Percentiles rank a stretch among this genome's conserved stretches.
phyloP scores from a whole-genome alignment of 1,140 invertebrate species.

The Drosophila lini region DNA sequence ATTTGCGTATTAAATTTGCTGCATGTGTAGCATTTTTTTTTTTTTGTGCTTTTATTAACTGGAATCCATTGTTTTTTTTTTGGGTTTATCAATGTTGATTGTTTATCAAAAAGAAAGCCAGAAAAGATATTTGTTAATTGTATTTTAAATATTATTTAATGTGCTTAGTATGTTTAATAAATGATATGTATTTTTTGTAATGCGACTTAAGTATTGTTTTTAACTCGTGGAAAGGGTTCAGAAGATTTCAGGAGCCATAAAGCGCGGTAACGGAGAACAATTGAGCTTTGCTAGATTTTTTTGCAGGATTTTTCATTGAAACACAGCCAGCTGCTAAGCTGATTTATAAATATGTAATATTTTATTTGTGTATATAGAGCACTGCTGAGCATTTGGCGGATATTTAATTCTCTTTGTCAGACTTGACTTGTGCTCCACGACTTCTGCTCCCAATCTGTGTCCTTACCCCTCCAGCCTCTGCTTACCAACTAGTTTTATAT shows the following conservation, averaged over 20 bases:
- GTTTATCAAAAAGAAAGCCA: slow-evolving; percentile 26
- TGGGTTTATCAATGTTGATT: slow-evolving; percentile 42
- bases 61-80: slow-evolving; percentile 2
- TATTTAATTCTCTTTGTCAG: slow-evolving; percentile 15
- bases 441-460: slow-evolving; percentile 9
- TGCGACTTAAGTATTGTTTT: slow-evolving; percentile 9
- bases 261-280: slow-evolving; percentile 15
- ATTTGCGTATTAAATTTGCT: slow-evolving; percentile 26
- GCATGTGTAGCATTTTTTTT: slow-evolving; percentile 16
- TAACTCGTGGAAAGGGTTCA: slow-evolving; percentile 4
- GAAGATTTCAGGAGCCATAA: slow-evolving; percentile 10
- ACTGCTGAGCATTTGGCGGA: slow-evolving; percentile 39
- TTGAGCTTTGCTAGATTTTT: slow-evolving; percentile 14
- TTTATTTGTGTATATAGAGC: slow-evolving; percentile 11
- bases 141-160: slow-evolving; percentile 24
- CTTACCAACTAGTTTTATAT: slow-evolving; percentile 12
- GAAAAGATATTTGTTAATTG: slow-evolving; percentile 29
- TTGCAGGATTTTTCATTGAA: background rate
- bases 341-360: slow-evolving; percentile 12
- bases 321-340: slow-evolving; percentile 58
- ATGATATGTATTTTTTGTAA: slow-evolving; percentile 65
- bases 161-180: slow-evolving; percentile 46
- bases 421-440: slow-evolving; percentile 3
- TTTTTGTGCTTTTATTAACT: slow-evolving; percentile 9
- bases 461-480: background rate